Evolutionary conservation across 2,113 vertebrate genomes (phyloP).

Genomic region (Notothenia rossii): DNA sequence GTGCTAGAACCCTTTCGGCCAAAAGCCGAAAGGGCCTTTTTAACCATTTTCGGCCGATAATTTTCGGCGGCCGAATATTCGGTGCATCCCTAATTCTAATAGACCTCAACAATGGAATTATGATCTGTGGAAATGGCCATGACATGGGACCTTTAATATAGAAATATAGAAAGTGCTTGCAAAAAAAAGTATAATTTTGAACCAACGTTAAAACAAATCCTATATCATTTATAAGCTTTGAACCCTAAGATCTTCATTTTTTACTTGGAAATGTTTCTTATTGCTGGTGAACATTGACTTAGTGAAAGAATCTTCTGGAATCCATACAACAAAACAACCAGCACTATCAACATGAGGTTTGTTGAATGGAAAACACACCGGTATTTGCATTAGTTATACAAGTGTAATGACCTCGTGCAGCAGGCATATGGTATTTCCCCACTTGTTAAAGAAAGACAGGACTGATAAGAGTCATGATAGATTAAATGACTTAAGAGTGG

Average conservation of each 20-base stretch:
- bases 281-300: not conserved
- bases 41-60: too few species aligned
- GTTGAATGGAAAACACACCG: conserved; percentile 17
- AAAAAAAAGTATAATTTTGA: not conserved
- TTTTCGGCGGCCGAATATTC: too few species aligned
- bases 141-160: too few species aligned
- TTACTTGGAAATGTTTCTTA: not conserved
- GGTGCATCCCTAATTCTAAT: too few species aligned
- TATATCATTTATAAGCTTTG: not conserved
- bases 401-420: conserved; percentile 15
- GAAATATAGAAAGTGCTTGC: too few species aligned
- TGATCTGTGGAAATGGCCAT: too few species aligned
- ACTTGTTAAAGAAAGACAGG: conserved; percentile 23
- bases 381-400: conserved; percentile 12
- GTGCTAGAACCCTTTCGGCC: too few species aligned
- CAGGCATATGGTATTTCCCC: conserved; percentile 15
- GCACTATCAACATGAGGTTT: not conserved
- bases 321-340: not conserved
- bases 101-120: too few species aligned
- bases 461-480: conserved; percentile 33
- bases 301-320: not conserved
- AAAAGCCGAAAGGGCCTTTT: too few species aligned
- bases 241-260: not conserved
- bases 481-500: conserved; percentile 46
- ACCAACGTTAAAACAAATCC: not conserved